Base-by-base conservation (phyloP, 1,140 invertebrate genomes). In the Pollicipes pollicipes region DNA sequence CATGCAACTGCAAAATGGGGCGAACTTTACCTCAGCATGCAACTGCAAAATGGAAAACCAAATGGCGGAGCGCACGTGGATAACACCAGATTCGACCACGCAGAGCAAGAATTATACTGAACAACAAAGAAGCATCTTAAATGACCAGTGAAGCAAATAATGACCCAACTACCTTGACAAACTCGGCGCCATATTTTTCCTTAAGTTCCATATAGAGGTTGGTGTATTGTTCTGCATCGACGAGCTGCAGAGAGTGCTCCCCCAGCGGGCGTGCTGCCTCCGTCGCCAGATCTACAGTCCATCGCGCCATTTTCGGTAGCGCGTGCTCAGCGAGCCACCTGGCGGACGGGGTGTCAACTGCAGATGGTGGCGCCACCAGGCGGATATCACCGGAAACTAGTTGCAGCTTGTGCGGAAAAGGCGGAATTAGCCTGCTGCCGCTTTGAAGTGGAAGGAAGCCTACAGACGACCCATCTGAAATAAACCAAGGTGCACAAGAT, bases 131-230 rank as follows among this genome's bases (percentile, higher is more conserved):
- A n/a, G 63, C 16, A 0, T 2, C 28, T 16, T 30, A 37, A 73
- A 73, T 76, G n/a, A n/a, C n/a, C n/a, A n/a, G n/a, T n/a, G n/a
- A n/a, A n/a, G n/a, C n/a, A n/a, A n/a, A n/a, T n/a, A n/a, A n/a
- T n/a, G n/a, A n/a, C n/a, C n/a, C n/a, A n/a, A n/a, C n/a, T 78
- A 86, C 88, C 82, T 87, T 78, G 28, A 89, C 84, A 76, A 95
- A 82, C 37, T 87, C 79, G 73, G 81, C 79, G 3, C 87, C 88
- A 84, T 95, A 93, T 78, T 89, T 92, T 1, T 81, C 75, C 79
- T 96, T 96, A 21, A 95, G 78, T 29, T 84, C 72, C 75, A 86
- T 85, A 79, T 95, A 95, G 31, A 88, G 80, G 45, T 77, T 72
- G 76, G 84, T 85, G 79, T 95, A 95, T 71, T 84, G 81, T 70